Base-by-base conservation (phyloP, 2,113 vertebrate genomes). In the Vidua macroura region DNA sequence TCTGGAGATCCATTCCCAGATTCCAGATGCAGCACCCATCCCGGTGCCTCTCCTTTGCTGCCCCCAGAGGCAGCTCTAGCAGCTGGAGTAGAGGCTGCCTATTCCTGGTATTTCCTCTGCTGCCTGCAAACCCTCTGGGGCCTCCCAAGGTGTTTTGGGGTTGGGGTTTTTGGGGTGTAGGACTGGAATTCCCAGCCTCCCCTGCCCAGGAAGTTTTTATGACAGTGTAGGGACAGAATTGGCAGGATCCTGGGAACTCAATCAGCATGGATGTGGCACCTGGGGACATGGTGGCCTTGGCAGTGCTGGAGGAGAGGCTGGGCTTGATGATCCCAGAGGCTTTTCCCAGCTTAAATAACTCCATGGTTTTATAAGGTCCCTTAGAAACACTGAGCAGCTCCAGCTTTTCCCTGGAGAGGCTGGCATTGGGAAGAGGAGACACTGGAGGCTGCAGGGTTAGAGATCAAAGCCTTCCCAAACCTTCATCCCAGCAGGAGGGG, bases 401-500 rank as follows among this genome's bases (percentile, higher is more conserved):
- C 83, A 72, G 76, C 48, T 73, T 62, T 53, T 25, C n/a, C 46
- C 31, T 24, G 52, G 56, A 64, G 20, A 48, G 21, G 6, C 22
- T 86, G 37, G 27, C 15, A 4, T 2, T 11, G 3, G 0, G 46
- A 30, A 81, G 43, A 78, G 49, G 41, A 68, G 56, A 1, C 4
- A 0, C 58, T 53, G 19, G 31, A 72, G 62, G 20, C 10, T 85
- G 39, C 35, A 3, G 2, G 2, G 7, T 5, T 17, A 2, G 16
- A n/a, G 70, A 92, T 90, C 67, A 94, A 95, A 94, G 78, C 48
- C 59, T 83, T 33, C 86, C 84, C 22, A 6, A 73, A 5, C 43
- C 87, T 87, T 90, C 86, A 93, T 91, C 92, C 67, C 91, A 60
- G 92, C 28, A 6, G 91, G 94, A 31, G 46, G 52, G 16, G 27